Evolutionary conservation across 2,113 vertebrate genomes (phyloP), one percentile per base, ranked within the genome.

Genomic region (Strix uralensis): DNA sequence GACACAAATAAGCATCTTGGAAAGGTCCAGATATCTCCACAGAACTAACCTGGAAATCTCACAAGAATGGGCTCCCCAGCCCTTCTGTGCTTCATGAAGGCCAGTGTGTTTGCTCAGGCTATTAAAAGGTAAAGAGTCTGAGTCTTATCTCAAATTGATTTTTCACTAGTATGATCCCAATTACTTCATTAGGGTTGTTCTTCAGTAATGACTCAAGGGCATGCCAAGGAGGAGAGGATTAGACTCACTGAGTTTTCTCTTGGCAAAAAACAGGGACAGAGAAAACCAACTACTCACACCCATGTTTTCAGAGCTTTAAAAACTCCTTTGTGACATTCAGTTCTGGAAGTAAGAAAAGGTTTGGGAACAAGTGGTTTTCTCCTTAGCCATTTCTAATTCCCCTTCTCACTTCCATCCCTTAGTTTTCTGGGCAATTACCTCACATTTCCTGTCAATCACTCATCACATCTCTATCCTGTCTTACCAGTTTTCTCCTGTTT

Each of bases 401-500:
- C 26, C 23, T 86, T 71, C 61, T 88, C 20, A 46, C 16, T 57
- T 14, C 32, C 12, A 49, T 57, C 19, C 17, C 25, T 59, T 69
- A 42, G 34, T 29, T 89, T 94, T 75, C 49, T 82, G 44, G 26
- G 66, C 81, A 92, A 63, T 91, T 91, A 52, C 23, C 40, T 94
- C 73, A 81, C 11, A 61, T 89, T 92, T 94, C 84, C 74, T 95
- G 27, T 47, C 87, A 92, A 18, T 87, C 44, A 11, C 32, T 89
- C 51, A 9, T 66, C 57, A 38, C 70, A 69, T n/a, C 49, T 91
- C 32, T 91, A 58, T 36, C 75, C 42, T 84, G 59, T 23, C 36
- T 83, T 88, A 71, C 62, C 52, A 73, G 42, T 92, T 96, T 89
- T 5, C 21, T 92, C 27, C 83, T 81, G 34, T 91, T 95, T 96